Percentiles rank a stretch among this genome's conserved stretches.
These are phyloP conservation scores for Anthopleura xanthogrammica DNA, from an alignment of 92 coral and sea anemone genomes.

Conservation along the genomic window DNA sequence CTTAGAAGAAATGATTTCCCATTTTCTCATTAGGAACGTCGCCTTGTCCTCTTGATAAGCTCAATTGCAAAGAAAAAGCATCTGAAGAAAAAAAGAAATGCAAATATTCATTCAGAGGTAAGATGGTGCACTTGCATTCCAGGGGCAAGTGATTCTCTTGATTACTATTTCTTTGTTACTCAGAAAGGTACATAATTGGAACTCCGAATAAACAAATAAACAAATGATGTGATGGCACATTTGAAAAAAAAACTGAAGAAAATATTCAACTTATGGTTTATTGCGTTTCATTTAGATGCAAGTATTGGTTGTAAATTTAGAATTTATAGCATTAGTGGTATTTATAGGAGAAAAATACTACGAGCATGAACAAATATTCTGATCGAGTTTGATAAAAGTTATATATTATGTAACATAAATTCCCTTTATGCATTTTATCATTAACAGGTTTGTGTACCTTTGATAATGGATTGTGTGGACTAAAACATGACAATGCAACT, in stretches of 20 bases:
- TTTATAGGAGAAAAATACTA: too few species aligned
- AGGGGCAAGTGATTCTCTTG: not conserved
- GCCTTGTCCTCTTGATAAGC: conserved; percentile 37
- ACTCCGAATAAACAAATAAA: too few species aligned
- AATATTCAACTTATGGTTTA: too few species aligned
- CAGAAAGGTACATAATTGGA: too few species aligned
- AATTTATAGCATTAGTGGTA: too few species aligned
- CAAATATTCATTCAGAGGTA: conserved; percentile 19
- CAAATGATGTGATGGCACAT: too few species aligned
- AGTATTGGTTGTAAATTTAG: too few species aligned
- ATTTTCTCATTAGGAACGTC: conserved; percentile 1
- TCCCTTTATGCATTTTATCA: not conserved
- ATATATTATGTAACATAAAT: too few species aligned
- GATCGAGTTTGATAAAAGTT: too few species aligned
- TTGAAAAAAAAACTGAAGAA: too few species aligned
- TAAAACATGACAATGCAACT: conserved; percentile 32
- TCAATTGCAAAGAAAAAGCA: conserved; percentile 35
- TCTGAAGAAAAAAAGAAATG: not conserved
- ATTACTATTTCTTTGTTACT: not conserved
- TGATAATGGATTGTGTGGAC: conserved; percentile 53
- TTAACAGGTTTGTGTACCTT: conserved; percentile 43
- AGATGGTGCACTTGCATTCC: not conserved
- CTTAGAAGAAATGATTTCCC: not conserved
- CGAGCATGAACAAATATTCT: too few species aligned
- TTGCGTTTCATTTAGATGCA: too few species aligned